phyloP scores from a whole-genome alignment of 2,888 invertebrate species.

The Temnothorax rugatulus region DNA sequence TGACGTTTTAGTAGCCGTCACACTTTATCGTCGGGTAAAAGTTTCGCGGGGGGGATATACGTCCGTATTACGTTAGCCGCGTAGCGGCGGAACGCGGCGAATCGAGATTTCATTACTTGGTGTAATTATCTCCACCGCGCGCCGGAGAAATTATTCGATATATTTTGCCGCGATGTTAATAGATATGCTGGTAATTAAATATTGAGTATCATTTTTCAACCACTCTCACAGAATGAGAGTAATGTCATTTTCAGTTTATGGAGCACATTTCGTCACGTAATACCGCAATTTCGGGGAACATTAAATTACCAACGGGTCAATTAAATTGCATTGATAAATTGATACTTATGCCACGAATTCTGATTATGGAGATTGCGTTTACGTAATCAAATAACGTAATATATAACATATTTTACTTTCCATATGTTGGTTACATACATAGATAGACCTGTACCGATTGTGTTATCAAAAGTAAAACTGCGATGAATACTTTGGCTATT shows the following conservation, averaged over 20 bases:
- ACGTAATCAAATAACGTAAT: background rate
- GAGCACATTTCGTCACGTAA: background rate
- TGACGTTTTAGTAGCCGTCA: conserved; percentile 30
- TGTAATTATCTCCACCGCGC: conserved; percentile 13
- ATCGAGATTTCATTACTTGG: conserved; percentile 44
- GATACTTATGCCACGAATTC: conserved; percentile 15
- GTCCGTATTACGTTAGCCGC: background rate
- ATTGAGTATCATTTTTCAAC: conserved; percentile 24
- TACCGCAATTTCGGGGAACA: background rate
- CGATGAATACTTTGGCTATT: background rate
- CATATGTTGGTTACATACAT: background rate
- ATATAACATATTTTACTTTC: background rate
- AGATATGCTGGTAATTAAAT: conserved; percentile 30
- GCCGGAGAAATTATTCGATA: conserved; percentile 15
- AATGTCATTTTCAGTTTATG: conserved; percentile 20
- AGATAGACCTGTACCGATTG: background rate
- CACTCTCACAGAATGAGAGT: background rate
- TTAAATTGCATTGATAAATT: conserved; percentile 15
- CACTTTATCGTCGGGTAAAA: conserved; percentile 12
- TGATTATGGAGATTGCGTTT: background rate
- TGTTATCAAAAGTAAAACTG: background rate
- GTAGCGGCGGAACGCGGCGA: background rate
- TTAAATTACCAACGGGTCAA: conserved; percentile 18
- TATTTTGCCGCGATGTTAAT: conserved; percentile 8
- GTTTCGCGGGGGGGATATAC: background rate